Evolutionary conservation across 2,113 vertebrate genomes (phyloP).

Genomic region (Perca schrenkii): DNA sequence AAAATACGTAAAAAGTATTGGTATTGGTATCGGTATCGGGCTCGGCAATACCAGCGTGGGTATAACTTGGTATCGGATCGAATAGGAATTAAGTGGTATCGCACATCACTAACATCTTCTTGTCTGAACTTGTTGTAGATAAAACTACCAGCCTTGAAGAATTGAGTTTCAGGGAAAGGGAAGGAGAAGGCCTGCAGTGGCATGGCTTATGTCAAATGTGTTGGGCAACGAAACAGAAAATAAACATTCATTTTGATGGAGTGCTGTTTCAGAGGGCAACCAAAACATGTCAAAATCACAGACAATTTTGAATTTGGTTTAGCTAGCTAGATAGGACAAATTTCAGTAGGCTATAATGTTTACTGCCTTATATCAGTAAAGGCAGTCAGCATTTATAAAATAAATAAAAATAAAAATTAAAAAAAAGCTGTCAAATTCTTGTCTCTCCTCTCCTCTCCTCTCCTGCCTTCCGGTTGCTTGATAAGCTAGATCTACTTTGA

Average conservation of each 20-base stretch:
- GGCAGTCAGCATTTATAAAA: too few relatives aligned
- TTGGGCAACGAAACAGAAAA: background rate
- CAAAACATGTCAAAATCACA: background rate
- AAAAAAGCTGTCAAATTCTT: too few relatives aligned
- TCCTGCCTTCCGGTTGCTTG: constrained; percentile 37
- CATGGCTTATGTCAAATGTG: constrained; percentile 75
- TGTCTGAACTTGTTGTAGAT: constrained; percentile 90
- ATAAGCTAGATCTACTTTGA: constrained; percentile 1
- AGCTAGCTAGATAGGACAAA: background rate
- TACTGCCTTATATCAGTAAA: background rate
- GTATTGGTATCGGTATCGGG: too few relatives aligned
- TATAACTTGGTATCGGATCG: too few relatives aligned
- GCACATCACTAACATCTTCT: too few relatives aligned
- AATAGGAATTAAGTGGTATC: too few relatives aligned
- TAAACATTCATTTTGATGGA: background rate
- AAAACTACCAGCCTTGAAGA: constrained; percentile 83
- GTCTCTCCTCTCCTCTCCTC: too few relatives aligned
- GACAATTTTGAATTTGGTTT: background rate
- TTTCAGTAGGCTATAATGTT: background rate
- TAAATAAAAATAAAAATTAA: too few relatives aligned
- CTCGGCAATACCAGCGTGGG: too few relatives aligned
- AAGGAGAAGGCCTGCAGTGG: constrained; percentile 85
- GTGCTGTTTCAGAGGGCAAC: background rate
- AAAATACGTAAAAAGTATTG: too few relatives aligned
- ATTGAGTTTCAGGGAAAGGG: constrained; percentile 87